Evolutionary conservation across 2,797 vertebrate species (phyloP).

Genomic region (Eulemur albifrons): DNA sequence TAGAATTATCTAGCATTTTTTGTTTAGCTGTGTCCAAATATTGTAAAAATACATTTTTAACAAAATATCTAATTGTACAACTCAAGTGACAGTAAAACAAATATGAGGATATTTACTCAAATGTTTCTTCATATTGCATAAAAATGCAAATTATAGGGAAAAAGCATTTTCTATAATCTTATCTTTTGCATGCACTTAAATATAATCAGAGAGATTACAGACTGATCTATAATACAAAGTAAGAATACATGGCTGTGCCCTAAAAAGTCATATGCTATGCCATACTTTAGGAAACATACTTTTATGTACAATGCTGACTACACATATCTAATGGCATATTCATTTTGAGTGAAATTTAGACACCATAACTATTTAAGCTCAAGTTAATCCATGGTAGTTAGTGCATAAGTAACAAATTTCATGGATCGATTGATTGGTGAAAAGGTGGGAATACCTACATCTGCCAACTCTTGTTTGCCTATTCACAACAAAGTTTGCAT

Average conservation of each 20-base stretch:
- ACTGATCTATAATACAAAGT: background rate
- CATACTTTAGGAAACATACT: background rate
- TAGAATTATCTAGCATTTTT: background rate
- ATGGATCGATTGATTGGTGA: background rate
- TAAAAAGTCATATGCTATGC: background rate
- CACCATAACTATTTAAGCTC: background rate
- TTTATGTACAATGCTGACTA: background rate
- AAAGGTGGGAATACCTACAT: background rate
- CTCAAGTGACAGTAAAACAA: background rate
- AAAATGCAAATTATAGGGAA: background rate
- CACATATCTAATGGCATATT: background rate
- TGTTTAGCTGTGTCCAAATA: background rate
- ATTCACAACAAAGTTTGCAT: background rate
- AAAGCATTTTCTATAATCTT: background rate
- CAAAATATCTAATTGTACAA: background rate
- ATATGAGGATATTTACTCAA: background rate
- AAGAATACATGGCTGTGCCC: background rate
- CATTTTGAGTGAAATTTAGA: background rate
- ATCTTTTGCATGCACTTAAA: background rate
- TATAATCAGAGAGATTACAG: background rate
- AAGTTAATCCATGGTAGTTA: background rate
- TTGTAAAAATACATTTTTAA: background rate
- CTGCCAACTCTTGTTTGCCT: background rate
- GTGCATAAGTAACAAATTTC: background rate
- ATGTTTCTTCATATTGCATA: background rate